Conservation (phyloP, 2,113 vertebrate species). For the Heptranchias perlo region DNA sequence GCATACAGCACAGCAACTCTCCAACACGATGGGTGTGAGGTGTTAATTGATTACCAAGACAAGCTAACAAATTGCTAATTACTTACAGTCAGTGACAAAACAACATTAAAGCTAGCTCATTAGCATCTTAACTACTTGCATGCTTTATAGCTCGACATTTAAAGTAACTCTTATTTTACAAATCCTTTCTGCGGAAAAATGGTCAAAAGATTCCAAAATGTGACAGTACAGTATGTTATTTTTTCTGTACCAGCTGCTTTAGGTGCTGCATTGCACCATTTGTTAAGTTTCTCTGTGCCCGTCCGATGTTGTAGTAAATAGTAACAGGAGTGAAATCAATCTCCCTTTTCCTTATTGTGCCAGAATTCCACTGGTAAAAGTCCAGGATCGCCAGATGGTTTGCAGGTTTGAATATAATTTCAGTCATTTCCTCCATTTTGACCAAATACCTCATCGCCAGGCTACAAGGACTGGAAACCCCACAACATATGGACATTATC, state of each 20-base stretch:
- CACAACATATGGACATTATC: background rate
- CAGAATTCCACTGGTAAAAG: background rate
- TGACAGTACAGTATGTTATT: background rate
- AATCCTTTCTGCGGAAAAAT: background rate
- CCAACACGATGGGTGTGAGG: background rate
- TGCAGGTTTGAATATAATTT: background rate
- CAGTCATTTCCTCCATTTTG: background rate
- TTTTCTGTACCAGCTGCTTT: background rate
- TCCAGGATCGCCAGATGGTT: background rate
- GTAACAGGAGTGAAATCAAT: background rate
- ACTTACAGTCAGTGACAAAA: background rate
- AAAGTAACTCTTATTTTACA: background rate
- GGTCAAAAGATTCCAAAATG: background rate
- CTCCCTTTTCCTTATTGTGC: background rate
- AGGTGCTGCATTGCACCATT: background rate
- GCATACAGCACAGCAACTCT: background rate
- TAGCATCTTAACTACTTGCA: background rate
- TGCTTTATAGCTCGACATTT: background rate
- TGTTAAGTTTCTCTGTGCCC: background rate
- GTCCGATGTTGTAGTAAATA: background rate
- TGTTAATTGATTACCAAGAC: background rate
- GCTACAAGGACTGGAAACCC: background rate
- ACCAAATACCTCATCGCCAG: background rate
- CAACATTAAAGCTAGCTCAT: background rate
- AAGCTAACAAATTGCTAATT: background rate